These are phyloP conservation scores for Eugnorisma glareosa DNA, from an alignment of 2,888 invertebrate species.

Conservation along the genomic window DNA sequence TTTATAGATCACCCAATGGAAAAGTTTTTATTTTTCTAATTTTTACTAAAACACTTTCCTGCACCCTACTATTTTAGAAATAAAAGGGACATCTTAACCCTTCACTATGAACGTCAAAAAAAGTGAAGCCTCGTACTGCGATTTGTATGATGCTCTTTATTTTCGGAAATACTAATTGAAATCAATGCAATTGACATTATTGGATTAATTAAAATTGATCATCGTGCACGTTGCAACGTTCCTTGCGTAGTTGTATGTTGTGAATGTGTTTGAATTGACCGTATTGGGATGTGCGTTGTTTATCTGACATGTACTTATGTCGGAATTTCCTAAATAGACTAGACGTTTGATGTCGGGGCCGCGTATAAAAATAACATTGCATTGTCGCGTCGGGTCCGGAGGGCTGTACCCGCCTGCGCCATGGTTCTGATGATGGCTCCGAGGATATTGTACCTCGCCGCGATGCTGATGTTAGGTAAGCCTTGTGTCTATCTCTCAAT, in stretches of 20 bases:
- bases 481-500: slow-evolving; percentile 45
- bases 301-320: slow-evolving; percentile 84
- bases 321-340: slow-evolving; percentile 87
- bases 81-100: neutral
- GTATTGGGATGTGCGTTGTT: slow-evolving; percentile 84
- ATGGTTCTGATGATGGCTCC: slow-evolving; percentile 77
- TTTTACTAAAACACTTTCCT: neutral
- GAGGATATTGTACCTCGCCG: slow-evolving; percentile 71
- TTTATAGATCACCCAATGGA: neutral
- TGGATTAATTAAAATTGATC: slow-evolving; percentile 65
- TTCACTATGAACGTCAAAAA: slow-evolving; percentile 67
- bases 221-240: slow-evolving; percentile 52
- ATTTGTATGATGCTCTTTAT: slow-evolving; percentile 67
- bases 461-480: slow-evolving; percentile 81
- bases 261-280: slow-evolving; percentile 66
- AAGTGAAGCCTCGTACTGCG: slow-evolving; percentile 62
- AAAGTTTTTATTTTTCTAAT: neutral
- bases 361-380: slow-evolving; percentile 89
- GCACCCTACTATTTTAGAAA: neutral
- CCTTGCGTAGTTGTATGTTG: slow-evolving; percentile 57
- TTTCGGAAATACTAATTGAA: slow-evolving; percentile 75
- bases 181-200: slow-evolving; percentile 71
- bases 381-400: slow-evolving; percentile 81
- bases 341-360: slow-evolving; percentile 88
- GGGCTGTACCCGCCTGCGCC: slow-evolving; percentile 79